A percentile compares a stretch with the other conserved stretches of the same genome.
Evolutionary conservation across 2,797 vertebrate genomes (phyloP).

Genomic region (Tolypeutes matacus): DNA sequence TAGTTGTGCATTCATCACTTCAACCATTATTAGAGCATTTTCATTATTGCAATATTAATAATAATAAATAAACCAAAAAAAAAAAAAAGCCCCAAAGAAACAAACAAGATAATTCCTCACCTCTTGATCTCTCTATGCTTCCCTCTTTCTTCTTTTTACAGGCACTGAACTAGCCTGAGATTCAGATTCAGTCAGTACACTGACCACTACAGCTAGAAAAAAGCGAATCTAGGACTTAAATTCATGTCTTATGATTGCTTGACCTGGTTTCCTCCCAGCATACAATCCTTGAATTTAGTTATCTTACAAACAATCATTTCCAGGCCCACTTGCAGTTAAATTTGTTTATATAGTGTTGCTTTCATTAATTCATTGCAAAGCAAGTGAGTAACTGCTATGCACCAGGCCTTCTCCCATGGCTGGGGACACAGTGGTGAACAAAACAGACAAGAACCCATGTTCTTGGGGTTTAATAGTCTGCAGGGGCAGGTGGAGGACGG

Average conservation of each 20-base stretch:
- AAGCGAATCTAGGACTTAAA: background rate
- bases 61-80: no score
- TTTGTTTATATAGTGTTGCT: background rate
- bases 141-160: background rate
- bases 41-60: no score
- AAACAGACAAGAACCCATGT: background rate
- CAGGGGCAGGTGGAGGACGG: accelerated
- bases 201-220: background rate
- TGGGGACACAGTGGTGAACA: background rate
- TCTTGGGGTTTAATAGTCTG: background rate
- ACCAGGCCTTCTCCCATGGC: no score
- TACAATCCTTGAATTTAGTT: background rate
- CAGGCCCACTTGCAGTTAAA: background rate
- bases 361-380: background rate
- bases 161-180: background rate
- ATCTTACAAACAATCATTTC: background rate
- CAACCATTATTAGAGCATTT: no score
- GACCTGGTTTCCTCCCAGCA: background rate
- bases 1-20: no score
- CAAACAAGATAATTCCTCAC: no score
- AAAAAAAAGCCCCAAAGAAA: no score
- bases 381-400: background rate
- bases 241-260: background rate
- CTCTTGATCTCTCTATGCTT: no score
- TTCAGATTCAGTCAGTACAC: slow-evolving; percentile 8